Conservation (phyloP, 2,113 vertebrate genomes). For the Poeciliopsis occidentalis region DNA sequence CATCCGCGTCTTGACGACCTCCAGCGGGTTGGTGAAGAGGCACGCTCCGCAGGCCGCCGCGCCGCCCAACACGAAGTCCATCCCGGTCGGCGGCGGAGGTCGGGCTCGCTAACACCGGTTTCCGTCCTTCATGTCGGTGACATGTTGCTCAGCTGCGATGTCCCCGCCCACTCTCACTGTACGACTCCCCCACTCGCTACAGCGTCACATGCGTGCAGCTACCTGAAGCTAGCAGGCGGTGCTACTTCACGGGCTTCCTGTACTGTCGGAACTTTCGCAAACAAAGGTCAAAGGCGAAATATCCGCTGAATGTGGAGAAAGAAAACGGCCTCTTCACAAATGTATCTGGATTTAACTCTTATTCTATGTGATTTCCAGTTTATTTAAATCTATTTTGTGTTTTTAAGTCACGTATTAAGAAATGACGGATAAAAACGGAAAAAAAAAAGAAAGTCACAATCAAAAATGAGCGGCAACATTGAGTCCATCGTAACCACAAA, state of each 20-base stretch:
- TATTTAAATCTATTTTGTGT: too few relatives aligned
- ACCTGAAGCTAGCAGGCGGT: not conserved
- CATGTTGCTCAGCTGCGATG: too few relatives aligned
- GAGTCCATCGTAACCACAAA: too few relatives aligned
- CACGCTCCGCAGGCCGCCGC: slow-evolving; percentile 86
- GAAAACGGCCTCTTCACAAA: too few relatives aligned
- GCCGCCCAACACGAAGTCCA: slow-evolving; percentile 89
- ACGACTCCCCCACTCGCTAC: too few relatives aligned
- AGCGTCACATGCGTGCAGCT: too few relatives aligned
- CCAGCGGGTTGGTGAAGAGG: slow-evolving; percentile 89
- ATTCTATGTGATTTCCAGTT: too few relatives aligned
- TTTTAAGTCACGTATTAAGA: too few relatives aligned
- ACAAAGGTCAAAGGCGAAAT: not conserved
- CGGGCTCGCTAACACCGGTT: not conserved
- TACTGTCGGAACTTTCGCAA: slow-evolving; percentile 1
- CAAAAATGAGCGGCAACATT: too few relatives aligned
- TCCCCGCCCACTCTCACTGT: not conserved
- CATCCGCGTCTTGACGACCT: slow-evolving; percentile 92
- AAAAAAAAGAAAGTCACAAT: too few relatives aligned
- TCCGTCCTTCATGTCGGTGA: not conserved
- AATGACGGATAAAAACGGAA: too few relatives aligned
- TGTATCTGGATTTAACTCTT: too few relatives aligned
- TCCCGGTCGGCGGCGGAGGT: slow-evolving; percentile 41
- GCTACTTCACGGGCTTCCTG: slow-evolving; percentile 24
- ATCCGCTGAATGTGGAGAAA: not conserved